Conservation (phyloP, 1,140 invertebrate genomes). For the Solen grandis region DNA sequence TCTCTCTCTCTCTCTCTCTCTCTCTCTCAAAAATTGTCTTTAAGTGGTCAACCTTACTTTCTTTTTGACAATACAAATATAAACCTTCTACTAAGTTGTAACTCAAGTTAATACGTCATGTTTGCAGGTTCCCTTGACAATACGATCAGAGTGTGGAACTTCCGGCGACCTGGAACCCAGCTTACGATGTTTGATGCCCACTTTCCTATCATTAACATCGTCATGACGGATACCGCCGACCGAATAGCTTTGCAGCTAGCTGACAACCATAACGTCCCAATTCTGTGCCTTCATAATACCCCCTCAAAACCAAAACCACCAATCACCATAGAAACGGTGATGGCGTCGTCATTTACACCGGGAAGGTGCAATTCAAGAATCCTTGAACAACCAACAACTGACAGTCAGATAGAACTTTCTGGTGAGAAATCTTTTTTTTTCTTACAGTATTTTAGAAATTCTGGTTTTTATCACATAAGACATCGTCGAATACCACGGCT, state of each 20-base stretch:
- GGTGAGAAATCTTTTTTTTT: too few species aligned
- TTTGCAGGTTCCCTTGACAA: conserved; percentile 45
- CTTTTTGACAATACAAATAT: too few species aligned
- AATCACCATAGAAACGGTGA: not conserved
- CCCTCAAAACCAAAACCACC: conserved; percentile 21
- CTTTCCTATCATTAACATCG: conserved; percentile 28
- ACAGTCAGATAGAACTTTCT: conserved; percentile 20
- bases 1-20: too few species aligned
- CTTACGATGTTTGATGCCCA: conserved; percentile 46
- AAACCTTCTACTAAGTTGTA: too few species aligned
- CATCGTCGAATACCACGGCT: too few species aligned
- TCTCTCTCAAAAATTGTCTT: too few species aligned
- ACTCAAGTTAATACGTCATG: too few species aligned
- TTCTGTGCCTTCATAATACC: conserved; percentile 46
- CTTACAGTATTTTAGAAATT: too few species aligned
- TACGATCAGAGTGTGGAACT: conserved; percentile 47
- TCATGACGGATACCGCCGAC: conserved; percentile 36
- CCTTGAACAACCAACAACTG: not conserved
- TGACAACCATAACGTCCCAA: conserved; percentile 39
- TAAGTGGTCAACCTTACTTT: too few species aligned
- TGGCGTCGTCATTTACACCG: not conserved
- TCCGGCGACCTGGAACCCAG: conserved; percentile 24
- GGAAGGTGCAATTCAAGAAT: not conserved
- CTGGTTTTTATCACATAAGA: too few species aligned
- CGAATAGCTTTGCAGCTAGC: conserved; percentile 43